Evolutionary conservation across 1,140 invertebrate species (phyloP), one percentile per base, ranked within the genome.

Genomic region (Tetramorium simillimum): DNA sequence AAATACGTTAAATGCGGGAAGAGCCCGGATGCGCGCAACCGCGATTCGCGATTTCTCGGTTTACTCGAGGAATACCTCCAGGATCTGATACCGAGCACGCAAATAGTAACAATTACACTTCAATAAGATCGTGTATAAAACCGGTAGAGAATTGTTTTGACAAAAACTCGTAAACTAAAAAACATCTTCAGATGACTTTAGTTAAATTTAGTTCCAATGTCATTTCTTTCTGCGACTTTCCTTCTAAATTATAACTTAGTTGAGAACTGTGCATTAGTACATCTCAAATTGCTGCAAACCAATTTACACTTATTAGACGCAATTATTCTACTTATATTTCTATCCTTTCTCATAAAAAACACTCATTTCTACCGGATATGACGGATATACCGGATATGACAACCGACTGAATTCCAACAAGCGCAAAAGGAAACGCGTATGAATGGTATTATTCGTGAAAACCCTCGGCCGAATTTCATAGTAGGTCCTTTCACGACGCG

Each of bases 1-100:
- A 92, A 93, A 92, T 86, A 90, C 82, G 90, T 90, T 92, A 88
- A 92, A 89, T 85, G 85, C 89, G 72, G 84, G 88, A 72, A 90
- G 78, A 75, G 24, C 53, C 60, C 60, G 53, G n/a, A 9, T 49
- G 12, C 56, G 33, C 51, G 58, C 28, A 21, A 49, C 21, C 63
- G 49, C 51, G 37, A 60, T 89, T 70, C 56, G 18, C 24, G 4
- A 67, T 81, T 84, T 21, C 85, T 84, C 40, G 49, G 10, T 60
- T 69, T n/a, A 56, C 46, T 67, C 40, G 51, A 77, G 43, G 49
- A 63, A 84, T 51, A n/a, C 58, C 73, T 63, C 73, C 5, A 77
- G 24, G n/a, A 72, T 14, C 4, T 33, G 9, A 81, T 65, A 78
- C 33, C n/a, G 14, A 18, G 46, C 24, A 24, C 18, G 9, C n/a